Evolutionary conservation across 92 coral and sea anemone genomes (phyloP).

Genomic region (Paragorgia papillata): DNA sequence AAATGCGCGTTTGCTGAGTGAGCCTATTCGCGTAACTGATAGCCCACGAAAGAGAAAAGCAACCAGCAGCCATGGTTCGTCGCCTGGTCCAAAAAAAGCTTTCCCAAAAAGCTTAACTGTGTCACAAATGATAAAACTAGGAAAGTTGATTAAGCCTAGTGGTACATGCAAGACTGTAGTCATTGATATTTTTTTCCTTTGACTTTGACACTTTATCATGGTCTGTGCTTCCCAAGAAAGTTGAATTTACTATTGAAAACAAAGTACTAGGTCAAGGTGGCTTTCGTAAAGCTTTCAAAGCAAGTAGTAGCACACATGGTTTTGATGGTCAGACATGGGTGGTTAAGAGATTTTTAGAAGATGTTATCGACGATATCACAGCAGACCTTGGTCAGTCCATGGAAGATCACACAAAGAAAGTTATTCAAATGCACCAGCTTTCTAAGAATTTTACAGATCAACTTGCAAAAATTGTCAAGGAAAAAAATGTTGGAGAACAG

Average conservation of each 20-base stretch:
- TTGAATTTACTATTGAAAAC: slow-evolving; percentile 6
- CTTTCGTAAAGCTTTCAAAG: slow-evolving; percentile 9
- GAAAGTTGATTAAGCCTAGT: slow-evolving; percentile 9
- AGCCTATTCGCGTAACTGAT: not conserved
- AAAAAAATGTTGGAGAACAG: slow-evolving; percentile 6
- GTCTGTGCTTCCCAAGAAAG: slow-evolving; percentile 2
- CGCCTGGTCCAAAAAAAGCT: not conserved
- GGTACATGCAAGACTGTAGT: slow-evolving; percentile 9
- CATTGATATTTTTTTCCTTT: not conserved
- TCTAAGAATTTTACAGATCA: slow-evolving; percentile 24
- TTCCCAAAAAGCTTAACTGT: slow-evolving; percentile 12
- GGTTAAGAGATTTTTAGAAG: slow-evolving; percentile 4
- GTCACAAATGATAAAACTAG: slow-evolving; percentile 6
- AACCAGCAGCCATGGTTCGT: not conserved
- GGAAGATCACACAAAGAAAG: slow-evolving; percentile 33
- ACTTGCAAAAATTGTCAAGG: not conserved
- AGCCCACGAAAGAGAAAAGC: slow-evolving; percentile 19
- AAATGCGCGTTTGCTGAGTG: not conserved
- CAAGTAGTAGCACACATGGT: slow-evolving; percentile 16
- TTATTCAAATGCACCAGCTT: slow-evolving; percentile 11
- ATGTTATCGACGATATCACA: not conserved
- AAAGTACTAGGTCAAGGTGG: slow-evolving; percentile 6
- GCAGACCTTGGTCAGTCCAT: slow-evolving; percentile 11
- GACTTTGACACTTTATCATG: slow-evolving; percentile 18
- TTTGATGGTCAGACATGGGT: slow-evolving; percentile 14